These are phyloP conservation scores for Forficula auricularia DNA, from an alignment of 1,140 invertebrate genomes.

Conservation along the genomic window DNA sequence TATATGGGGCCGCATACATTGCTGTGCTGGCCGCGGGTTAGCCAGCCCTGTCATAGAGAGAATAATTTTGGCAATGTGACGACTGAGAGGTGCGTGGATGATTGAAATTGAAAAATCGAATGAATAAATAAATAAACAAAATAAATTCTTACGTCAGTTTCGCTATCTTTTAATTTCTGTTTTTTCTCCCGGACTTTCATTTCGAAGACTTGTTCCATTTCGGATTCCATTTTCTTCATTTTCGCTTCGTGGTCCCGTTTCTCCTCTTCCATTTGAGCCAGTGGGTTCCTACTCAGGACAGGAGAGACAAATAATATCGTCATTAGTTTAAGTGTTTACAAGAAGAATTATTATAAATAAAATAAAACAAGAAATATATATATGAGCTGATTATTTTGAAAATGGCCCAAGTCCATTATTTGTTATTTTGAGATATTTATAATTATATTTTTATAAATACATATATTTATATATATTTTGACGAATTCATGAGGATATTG, in stretches of 20 bases:
- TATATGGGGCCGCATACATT: too few relatives aligned
- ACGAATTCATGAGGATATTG: too few relatives aligned
- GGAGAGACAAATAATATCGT: conserved; percentile 16
- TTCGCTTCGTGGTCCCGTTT: conserved; percentile 87
- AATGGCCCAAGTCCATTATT: too few relatives aligned
- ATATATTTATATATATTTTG: too few relatives aligned
- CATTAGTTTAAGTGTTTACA: not conserved
- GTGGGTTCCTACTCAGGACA: conserved; percentile 59
- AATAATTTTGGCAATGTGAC: too few relatives aligned
- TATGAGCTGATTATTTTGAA: not conserved
- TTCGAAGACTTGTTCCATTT: conserved; percentile 83
- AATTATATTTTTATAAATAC: too few relatives aligned
- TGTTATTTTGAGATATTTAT: too few relatives aligned
- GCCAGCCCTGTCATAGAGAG: too few relatives aligned
- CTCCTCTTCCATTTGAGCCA: conserved; percentile 95
- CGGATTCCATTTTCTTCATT: conserved; percentile 90
- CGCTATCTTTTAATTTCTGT: conserved; percentile 81
- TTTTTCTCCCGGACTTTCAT: conserved; percentile 84
- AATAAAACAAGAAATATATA: not conserved
- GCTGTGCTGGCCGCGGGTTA: too few relatives aligned
- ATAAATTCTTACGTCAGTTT: conserved; percentile 51
- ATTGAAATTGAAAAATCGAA: too few relatives aligned
- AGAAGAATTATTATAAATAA: not conserved
- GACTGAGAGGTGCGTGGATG: too few relatives aligned
- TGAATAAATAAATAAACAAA: conserved; percentile 11